Evolutionary conservation across 2,113 vertebrate genomes (phyloP), one percentile per base, ranked within the genome.

Genomic region (Motacilla alba): DNA sequence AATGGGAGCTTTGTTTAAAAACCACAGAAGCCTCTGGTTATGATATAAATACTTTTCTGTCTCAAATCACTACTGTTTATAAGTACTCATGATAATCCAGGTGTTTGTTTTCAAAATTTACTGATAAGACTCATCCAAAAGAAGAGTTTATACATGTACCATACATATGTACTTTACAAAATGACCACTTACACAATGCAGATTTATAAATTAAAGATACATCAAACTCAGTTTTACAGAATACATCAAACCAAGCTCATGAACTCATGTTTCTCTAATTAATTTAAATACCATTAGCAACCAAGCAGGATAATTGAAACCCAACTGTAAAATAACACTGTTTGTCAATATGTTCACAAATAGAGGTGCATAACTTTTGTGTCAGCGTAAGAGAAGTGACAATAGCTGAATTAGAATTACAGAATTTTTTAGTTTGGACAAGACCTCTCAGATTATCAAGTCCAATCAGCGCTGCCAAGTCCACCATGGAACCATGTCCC

Each of bases 91-190:
- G 33, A 75, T 66, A 93, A 91, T 81, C 27, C 77, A 89, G 41
- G 73, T 87, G 69, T 62, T 91, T 62, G 33, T 83, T 87, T 88
- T 92, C 86, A 92, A 88, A 90, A 75, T 90, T 78, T 66, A 82
- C 58, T 43, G 78, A 82, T 70, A 84, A 87, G 52, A 70, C 52
- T 68, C 10, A 1, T 75, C 66, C 50, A 75, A 87, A 84, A 60
- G 39, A 72, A 53, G 27, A 28, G 26, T 78, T 44, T 78, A 62
- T 67, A 77, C 20, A 44, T 30, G 35, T 30, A 16, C 63, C 27
- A 46, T 53, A 62, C 58, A 66, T 70, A 90, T 90, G 82, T 82
- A 70, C 28, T 46, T 84, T 53, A 69, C n/a, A 62, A 91, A 93
- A 78, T 5, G 24, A 24, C 46, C 26, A 53, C 41, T 78, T 90